Evolutionary conservation across 2,113 vertebrate species (phyloP), one percentile per base, ranked within the genome.

Genomic region (Prionailurus bengalensis): DNA sequence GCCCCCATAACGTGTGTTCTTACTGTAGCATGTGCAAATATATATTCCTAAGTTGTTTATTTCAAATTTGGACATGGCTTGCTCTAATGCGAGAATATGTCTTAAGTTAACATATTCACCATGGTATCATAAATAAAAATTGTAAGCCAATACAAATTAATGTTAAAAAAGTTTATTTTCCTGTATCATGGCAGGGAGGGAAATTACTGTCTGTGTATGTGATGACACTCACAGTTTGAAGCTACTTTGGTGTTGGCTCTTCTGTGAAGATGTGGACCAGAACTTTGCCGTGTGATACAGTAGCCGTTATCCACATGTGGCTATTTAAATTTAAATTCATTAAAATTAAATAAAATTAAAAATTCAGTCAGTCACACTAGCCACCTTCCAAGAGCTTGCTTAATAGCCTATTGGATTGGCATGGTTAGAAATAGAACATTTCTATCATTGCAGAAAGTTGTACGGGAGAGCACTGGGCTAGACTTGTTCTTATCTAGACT

Each of bases 331-430:
- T 95, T 74, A 65, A 83, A 55, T 88, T 42, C 53, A 84, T 89
- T 95, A 80, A 95, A 91, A 93, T 94, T 82, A 87, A 78, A 11
- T 65, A 66, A n/a, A 87, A 29, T 85, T 55, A 25, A 73, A 93
- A 89, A 65, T 85, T 70, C n/a, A 76, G 36, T 81, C 7, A 51
- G 17, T 93, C 15, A 78, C 33, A 93, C 3, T 82, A 51, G 61
- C 23, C 68, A 85, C 7, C 19, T 76, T 95, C 80, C 36, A 82
- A 39, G 29, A 25, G 42, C 29, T 83, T 27, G 42, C 29, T 83
- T 27, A 48, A 0, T 84, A 82, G 63, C 21, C 15, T 83, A 1
- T 33, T 89, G 39, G 23, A 51, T 27, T 45, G 23, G 33, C 12
- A 25, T 1, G 3, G 5, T 55, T 91, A 39, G 66, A 95, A 96